Evolutionary conservation across 1,140 invertebrate species (phyloP).

Genomic region (Zeugodacus cucurbitae): DNA sequence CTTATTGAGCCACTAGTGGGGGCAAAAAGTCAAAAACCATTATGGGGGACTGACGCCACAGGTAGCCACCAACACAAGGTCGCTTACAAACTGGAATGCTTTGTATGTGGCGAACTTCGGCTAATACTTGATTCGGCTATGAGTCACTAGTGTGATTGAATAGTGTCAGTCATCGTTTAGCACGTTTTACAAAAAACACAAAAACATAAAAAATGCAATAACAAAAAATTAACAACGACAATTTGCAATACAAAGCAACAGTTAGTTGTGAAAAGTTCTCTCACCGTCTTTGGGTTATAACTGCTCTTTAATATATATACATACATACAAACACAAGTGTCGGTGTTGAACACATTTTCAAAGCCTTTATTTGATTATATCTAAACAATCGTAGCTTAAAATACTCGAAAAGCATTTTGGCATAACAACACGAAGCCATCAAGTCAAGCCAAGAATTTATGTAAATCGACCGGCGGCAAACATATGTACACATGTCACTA

Average conservation of each 20-base stretch:
- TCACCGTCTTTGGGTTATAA: background rate
- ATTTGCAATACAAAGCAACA: background rate
- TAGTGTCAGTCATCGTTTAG: background rate
- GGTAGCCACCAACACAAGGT: background rate
- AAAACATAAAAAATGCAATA: background rate
- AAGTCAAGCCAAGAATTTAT: slow-evolving; percentile 2
- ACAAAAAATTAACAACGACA: background rate
- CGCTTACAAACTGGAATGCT: background rate
- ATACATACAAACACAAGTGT: background rate
- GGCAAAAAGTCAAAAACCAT: background rate
- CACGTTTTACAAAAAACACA: background rate
- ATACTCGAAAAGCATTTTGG: background rate
- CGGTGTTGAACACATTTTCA: background rate
- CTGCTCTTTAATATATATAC: background rate
- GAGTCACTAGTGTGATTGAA: background rate
- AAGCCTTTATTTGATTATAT: background rate
- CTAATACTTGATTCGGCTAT: background rate
- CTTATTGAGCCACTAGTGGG: background rate
- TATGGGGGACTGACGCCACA: background rate
- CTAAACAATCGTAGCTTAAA: background rate
- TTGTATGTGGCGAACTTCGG: background rate
- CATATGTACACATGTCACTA: background rate
- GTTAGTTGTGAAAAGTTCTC: background rate
- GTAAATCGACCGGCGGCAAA: background rate
- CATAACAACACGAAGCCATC: slow-evolving; percentile 6